Base-by-base conservation (phyloP, 2,113 vertebrate genomes). In the Typhlomys cinereus region DNA sequence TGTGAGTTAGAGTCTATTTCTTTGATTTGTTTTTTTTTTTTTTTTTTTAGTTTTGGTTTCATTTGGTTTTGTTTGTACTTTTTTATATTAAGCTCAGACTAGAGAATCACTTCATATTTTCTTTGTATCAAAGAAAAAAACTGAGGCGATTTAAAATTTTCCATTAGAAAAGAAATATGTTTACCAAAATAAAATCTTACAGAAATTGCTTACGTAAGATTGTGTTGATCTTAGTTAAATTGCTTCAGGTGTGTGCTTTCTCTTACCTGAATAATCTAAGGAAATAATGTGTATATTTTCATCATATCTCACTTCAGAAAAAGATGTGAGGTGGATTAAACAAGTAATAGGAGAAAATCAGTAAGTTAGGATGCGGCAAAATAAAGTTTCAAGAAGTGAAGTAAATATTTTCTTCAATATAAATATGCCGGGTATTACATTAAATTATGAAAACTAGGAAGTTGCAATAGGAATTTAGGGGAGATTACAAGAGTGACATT, bases 111-210 rank as follows among this genome's bases (percentile, higher is more conserved):
- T 86, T 92, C 36, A 14, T 90, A 21, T 79, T 96, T 95, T 93
- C 64, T 92, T 66, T 71, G 13, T 86, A 70, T 71, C 75, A 83
- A 74, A 93, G n/a, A 88, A 44, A 92, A 90, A 95, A 78, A 13
- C 39, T 46, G 50, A 94, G 57, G 62, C 88, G 27, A 94, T 86
- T 86, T 6, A 59, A 93, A 88, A 25, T 13, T 96, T 84, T 83
- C 75, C 79, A 70, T 79, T 88, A 86, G 85, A n/a, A n/a, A n/a
- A n/a, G n/a, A 86, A 86, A 89, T 92, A 34, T 71, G 86, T 82
- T 88, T 91, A 95, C 36, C 86, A 94, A 93, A 89, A 86, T 76
- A 84, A 91, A 86, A 66, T 62, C 27, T 89, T 94, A 62, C 4
- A 66, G 54, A 92, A 93, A 90, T 91, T 88, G 70, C 80, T 95